These are phyloP conservation scores for Lasiurus borealis DNA, from an alignment of 2,113 vertebrate species.

Conservation along the genomic window DNA sequence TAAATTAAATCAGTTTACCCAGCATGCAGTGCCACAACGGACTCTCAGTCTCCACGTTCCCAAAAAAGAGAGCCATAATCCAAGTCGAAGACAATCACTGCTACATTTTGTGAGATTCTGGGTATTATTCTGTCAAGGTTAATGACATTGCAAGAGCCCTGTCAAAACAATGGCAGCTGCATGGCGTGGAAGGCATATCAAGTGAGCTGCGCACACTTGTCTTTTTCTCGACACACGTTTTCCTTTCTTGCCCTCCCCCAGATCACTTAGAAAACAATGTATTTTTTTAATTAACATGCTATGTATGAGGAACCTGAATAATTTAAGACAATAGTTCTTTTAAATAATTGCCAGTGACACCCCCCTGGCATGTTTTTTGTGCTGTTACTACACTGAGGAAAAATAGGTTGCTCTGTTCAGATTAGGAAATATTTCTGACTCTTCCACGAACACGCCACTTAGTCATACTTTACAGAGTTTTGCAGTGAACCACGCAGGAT, in stretches of 20 bases:
- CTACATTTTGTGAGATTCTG: not conserved
- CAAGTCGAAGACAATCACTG: not conserved
- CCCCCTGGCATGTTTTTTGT: conserved; percentile 83
- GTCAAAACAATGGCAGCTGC: conserved; percentile 43
- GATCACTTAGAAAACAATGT: conserved; percentile 79
- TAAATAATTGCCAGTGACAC: conserved; percentile 86
- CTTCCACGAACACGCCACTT: conserved; percentile 87
- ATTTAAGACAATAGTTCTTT: conserved; percentile 87
- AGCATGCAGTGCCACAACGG: not conserved
- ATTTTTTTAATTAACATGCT: conserved; percentile 87
- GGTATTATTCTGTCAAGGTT: conserved; percentile 11
- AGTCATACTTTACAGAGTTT: conserved; percentile 85
- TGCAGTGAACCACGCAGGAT: conserved; percentile 83
- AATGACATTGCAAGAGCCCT: conserved; percentile 23
- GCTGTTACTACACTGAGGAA: conserved; percentile 83
- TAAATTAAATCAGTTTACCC: not conserved
- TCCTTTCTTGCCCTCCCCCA: conserved; percentile 45
- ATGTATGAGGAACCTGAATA: conserved; percentile 84
- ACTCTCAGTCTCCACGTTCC: not conserved
- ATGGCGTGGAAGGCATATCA: conserved; percentile 53
- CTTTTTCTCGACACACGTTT: conserved; percentile 74
- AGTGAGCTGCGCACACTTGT: conserved; percentile 44
- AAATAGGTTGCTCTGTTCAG: conserved; percentile 84
- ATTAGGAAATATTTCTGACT: conserved; percentile 87
- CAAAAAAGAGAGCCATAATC: not conserved